Base-by-base conservation (phyloP, 2,113 vertebrate genomes). In the Sapajus apella region DNA sequence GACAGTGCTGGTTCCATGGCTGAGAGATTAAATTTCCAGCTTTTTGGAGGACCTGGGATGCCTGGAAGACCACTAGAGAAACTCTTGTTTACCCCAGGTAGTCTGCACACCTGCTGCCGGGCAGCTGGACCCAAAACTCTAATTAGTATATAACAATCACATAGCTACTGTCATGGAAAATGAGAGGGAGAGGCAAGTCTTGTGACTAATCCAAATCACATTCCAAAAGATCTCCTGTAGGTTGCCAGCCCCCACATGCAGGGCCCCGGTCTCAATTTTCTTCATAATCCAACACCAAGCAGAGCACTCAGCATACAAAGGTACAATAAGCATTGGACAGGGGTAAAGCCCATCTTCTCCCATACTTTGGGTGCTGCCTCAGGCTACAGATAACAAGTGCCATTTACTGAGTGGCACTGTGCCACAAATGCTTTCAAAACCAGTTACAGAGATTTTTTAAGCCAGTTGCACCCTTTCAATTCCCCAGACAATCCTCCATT, bases 51-150 rank as follows among this genome's bases (percentile, higher is more conserved):
- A 37, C 13, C 52, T 20, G 8, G 23, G 64, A 6, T 55, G 45
- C 64, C 80, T 96, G 58, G 66, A 96, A n/a, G 80, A 77, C 13
- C 40, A 88, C 75, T 58, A 92, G 40, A 45, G n/a, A 92, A 45
- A 64, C 30, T 88, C 43, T 56, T 66, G 14, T 66, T 86, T 70
- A 66, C 66, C n/a, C 47, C 87, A 5, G 18, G 58, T 90, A 55
- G 73, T 45, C 85, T 83, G 55, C 61, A 83, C 68, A 95, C 40
- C 84, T 87, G 79, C 73, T 85, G n/a, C 76, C 20, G 66, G 37
- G 70, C 85, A 84, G 17, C 76, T 47, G 50, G 81, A 87, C 76
- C 83, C 87, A 55, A 89, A 93, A 87, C 58, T 92, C 21, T 73
- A 64, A 89, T 82, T 86, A 70, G 88, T 80, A 68, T 56, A 37